Conservation (phyloP, 1,140 invertebrate genomes). For the Nomia melanderi region DNA sequence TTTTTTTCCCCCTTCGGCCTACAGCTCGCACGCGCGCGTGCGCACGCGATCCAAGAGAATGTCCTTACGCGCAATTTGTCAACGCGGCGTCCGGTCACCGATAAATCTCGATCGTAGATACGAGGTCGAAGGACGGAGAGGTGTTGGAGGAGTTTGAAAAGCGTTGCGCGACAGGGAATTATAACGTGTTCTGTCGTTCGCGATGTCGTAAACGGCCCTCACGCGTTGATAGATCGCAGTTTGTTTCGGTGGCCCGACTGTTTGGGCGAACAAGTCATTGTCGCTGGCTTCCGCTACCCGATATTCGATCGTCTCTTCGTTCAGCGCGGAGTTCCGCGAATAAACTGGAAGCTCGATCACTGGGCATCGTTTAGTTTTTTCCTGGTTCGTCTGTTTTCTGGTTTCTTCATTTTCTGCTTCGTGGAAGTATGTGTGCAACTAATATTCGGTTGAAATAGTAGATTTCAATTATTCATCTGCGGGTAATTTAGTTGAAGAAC, state of each 20-base stretch:
- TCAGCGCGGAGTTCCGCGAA: background rate
- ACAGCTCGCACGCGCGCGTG: background rate
- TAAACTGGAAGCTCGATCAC: too few relatives aligned
- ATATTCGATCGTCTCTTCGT: background rate
- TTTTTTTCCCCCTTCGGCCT: background rate
- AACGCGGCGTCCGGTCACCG: background rate
- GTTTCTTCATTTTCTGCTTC: too few relatives aligned
- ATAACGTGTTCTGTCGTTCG: background rate
- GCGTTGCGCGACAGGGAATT: background rate
- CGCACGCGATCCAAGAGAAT: background rate
- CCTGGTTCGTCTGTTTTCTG: too few relatives aligned
- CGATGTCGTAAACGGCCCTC: background rate
- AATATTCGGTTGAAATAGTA: too few relatives aligned
- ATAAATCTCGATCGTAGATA: conserved; percentile 16
- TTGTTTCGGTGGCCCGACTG: background rate
- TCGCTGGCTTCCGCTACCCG: too few relatives aligned
- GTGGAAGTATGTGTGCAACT: too few relatives aligned
- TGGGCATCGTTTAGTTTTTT: too few relatives aligned
- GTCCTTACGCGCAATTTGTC: conserved; percentile 12
- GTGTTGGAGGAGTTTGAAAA: background rate
- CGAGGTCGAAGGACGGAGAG: conserved; percentile 1
- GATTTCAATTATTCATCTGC: too few relatives aligned
- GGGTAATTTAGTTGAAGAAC: too few relatives aligned
- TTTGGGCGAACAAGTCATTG: too few relatives aligned
- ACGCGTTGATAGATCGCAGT: background rate